Conservation (phyloP, 2,797 vertebrate genomes). For the Propithecus deckenii region DNA sequence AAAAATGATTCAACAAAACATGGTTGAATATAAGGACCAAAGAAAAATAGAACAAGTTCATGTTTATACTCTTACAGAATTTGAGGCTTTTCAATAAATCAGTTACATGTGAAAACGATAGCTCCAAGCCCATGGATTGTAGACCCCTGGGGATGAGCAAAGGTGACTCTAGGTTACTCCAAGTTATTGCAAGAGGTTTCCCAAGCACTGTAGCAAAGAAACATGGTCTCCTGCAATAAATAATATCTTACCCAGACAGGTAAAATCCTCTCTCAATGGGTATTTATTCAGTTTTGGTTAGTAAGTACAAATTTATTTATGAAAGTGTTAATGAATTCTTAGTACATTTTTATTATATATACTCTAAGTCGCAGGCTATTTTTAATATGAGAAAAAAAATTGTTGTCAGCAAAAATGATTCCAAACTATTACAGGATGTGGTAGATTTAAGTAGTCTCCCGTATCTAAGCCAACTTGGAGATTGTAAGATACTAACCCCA, state of each 20-base stretch:
- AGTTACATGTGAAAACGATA: slow-evolving; percentile 52
- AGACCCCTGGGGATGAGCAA: background rate
- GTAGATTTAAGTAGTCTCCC: background rate
- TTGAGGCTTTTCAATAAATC: slow-evolving; percentile 62
- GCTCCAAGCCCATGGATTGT: slow-evolving; percentile 18
- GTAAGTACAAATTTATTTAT: slow-evolving; percentile 10
- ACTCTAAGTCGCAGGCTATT: background rate
- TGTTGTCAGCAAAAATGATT: background rate
- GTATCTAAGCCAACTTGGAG: background rate
- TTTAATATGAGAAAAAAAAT: background rate
- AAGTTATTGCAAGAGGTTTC: slow-evolving; percentile 39
- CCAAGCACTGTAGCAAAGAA: slow-evolving; percentile 24
- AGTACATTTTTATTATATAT: background rate
- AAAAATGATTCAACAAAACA: slow-evolving; percentile 18
- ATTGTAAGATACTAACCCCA: background rate
- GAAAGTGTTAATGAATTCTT: background rate
- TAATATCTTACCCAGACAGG: background rate
- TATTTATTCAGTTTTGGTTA: background rate
- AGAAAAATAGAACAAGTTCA: slow-evolving; percentile 34
- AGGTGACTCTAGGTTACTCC: background rate
- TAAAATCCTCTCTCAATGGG: background rate
- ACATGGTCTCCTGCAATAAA: background rate
- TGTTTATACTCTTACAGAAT: slow-evolving; percentile 26
- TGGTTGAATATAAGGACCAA: background rate
- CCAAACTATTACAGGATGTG: background rate